Evolutionary conservation across 2,888 invertebrate species (phyloP), one percentile per base, ranked within the genome.

Genomic region (Gnatocerus cornutus): DNA sequence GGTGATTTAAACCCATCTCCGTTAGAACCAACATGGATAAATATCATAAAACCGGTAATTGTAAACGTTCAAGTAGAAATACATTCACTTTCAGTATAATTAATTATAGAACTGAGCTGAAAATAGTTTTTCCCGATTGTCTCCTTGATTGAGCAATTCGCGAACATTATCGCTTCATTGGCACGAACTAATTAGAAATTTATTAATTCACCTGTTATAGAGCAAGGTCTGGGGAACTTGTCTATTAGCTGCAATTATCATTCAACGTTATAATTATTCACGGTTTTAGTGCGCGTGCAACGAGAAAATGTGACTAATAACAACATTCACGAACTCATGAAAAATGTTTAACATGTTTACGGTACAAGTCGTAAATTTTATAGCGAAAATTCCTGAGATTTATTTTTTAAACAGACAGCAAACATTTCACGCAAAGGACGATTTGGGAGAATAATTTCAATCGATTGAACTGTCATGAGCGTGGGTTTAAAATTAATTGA

Each of bases 71-170:
- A 58, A n/a, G 43, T 30, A 21, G 46, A 59, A 59, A 59, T 59
- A 59, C 59, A 46, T 59, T 59, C 59, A 59, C 59, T 59, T 59
- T 59, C 59, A 46, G 29, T 13, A 46, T 59, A 59, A 59, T 59
- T 59, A 59, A 46, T 46, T 10, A 46, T 33, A 30, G 27, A 45
- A 46, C 59, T 13, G 9, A 10, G 12, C 16, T n/a, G 13, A 45
- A 12, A 39, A 37, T 27, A 21, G 21, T 29, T 59, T 59, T 59
- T 43, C 14, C 2, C 5, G 30, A 52, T 1, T 9, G 29, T 50
- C 29, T 50, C 48, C 3, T 7, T 3, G 27, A 50, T 50, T 50
- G 48, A 29, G 27, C 29, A 50, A 50, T 50, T 9, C 30, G n/a
- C 8, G 14, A 45, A 45, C 14, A 16, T 58, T 43, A 58, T 41